Evolutionary conservation across 2,113 vertebrate species (phyloP), one percentile per base, ranked within the genome.

Genomic region (cattle (Bos taurus)): DNA sequence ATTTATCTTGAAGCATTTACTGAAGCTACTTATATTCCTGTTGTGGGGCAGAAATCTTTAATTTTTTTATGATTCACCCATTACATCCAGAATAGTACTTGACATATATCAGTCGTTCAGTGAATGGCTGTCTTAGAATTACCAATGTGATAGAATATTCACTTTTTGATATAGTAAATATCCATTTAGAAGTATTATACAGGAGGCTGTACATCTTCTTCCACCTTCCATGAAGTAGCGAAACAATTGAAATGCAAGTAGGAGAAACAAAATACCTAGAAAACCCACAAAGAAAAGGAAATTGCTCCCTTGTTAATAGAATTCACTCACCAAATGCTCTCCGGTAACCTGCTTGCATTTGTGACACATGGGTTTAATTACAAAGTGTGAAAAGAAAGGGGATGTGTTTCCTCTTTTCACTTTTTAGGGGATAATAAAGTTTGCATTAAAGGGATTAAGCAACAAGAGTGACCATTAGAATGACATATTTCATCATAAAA

Each of bases 301-400:
- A n/a, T 33, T 16, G 4, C 3, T 50, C 33, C 7, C 96, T 92
- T 60, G 48, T 94, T 95, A 77, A 52, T 67, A 82, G 28, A 96
- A 90, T 71, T 48, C 21, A 57, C 7, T 80, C 8, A 15, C 5
- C 2, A 0, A 54, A 88, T 84, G 52, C 19, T 77, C 28, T 56
- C 81, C 19, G 6, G 12, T 48, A 96, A 87, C 14, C 67, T 91
- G 50, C 25, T 57, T 93, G 7, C 46, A 43, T 93, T 16, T 67
- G 15, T 81, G 36, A 52, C 25, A 78, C 43, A 90, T 2, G 33
- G 54, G 16, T 94, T 97, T 91, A 94, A 91, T 98, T 93, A 95
- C 87, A 59, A 33, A 81, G 48, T 40, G 48, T 78, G 64, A 33
- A 89, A 57, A 85, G 54, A 84, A 85, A 8, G 17, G 10, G 26